Evolutionary conservation across 2,888 invertebrate species (phyloP).

Genomic region (Polyommatus icarus): DNA sequence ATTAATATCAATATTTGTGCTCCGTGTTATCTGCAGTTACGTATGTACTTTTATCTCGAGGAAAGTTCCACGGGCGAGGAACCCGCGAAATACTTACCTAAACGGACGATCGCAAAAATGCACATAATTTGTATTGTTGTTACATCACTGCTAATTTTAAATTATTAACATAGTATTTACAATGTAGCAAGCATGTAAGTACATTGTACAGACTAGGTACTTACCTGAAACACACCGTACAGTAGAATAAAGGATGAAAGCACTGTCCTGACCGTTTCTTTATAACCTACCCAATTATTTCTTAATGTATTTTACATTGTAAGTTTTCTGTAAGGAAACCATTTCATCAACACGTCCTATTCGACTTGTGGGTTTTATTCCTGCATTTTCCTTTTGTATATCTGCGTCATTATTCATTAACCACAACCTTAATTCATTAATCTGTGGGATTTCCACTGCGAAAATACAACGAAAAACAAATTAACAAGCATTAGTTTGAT

Average conservation of each 20-base stretch:
- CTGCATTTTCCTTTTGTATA: background rate
- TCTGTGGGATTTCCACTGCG: background rate
- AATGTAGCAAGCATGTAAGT: background rate
- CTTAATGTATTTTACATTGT: no score
- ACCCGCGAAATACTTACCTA: background rate
- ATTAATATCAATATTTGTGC: slow-evolving; percentile 15
- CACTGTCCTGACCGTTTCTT: no score
- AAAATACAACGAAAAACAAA: no score
- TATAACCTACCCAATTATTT: no score
- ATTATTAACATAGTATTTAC: background rate
- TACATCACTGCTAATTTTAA: background rate
- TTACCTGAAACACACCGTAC: no score
- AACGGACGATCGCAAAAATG: background rate
- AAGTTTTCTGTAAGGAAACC: background rate
- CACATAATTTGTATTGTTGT: slow-evolving; percentile 4
- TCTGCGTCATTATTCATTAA: background rate
- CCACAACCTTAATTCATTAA: background rate
- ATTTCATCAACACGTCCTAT: background rate
- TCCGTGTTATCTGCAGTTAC: background rate
- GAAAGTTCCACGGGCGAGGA: slow-evolving; percentile 1
- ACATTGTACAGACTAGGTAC: no score
- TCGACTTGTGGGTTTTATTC: background rate
- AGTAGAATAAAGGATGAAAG: no score
- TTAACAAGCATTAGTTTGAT: no score
- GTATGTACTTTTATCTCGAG: background rate